Evolutionary conservation across 2,888 invertebrate species (phyloP), one percentile per base, ranked within the genome.

Genomic region (Brenthis hecate): DNA sequence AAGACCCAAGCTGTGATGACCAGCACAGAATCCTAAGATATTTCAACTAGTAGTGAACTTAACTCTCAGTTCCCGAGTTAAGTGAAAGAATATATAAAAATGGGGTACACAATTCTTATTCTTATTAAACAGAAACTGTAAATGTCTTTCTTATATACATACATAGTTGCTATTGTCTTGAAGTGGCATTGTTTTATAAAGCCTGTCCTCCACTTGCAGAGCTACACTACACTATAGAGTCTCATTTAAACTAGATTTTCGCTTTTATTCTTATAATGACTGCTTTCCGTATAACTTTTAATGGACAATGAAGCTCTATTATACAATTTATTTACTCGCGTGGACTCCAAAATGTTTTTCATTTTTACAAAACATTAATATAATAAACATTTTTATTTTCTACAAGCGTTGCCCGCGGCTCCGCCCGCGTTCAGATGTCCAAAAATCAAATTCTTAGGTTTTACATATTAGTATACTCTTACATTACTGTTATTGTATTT

Each of bases 211-310:
- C 60, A 58, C 58, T 58, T 23, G 58, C 47, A 60, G 28, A 60
- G 28, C 60, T 60, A 16, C 60, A 60, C 60, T 60, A 16, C 60
- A 60, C 60, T 60, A 50, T 60, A 32, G 8, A 48, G 32, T 60
- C 32, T 50, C 32, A 2, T 53, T 43, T 48, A 50, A 65, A 58
- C 43, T 47, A 43, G 1, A 66, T 48, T 54, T 60, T 32, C 43
- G 43, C 54, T 66, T 55, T 60, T 66, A 60, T 66, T 19, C 32
- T 54, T 55, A 60, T 66, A 66, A 66, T 66, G 60, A 66, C 47
- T 16, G 57, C 47, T 58, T 66, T 66, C 66, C 60, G 62, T 51
- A n/a, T 19, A 13, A 36, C 19, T 43, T n/a, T 16, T 43, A 62
- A 53, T 62, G 62, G 53, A 62, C 53, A 62, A 62, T 62, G 53